Percentiles rank a stretch among this genome's conserved stretches.
These are phyloP conservation scores for Eulimnadia texana DNA, from an alignment of 1,140 invertebrate species.

Conservation along the genomic window DNA sequence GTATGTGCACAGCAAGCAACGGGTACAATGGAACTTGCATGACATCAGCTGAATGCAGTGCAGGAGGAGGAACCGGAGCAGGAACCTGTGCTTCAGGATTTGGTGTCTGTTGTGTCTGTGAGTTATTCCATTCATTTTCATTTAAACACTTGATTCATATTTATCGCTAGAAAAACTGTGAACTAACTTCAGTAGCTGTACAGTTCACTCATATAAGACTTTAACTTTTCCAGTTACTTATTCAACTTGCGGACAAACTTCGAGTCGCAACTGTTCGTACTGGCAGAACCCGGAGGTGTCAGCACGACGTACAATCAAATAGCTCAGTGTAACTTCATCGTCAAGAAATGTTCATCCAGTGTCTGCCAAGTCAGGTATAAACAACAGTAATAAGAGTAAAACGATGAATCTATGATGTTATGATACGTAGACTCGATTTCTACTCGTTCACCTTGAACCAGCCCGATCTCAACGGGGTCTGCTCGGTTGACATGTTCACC, in stretches of 20 bases:
- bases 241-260: neutral
- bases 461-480: slow-evolving; percentile 55
- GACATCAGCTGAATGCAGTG: slow-evolving; percentile 23
- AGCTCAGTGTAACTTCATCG: neutral
- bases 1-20: slow-evolving; percentile 1
- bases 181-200: no score
- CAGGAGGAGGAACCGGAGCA: slow-evolving; percentile 20
- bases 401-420: no score
- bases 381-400: no score
- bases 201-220: no score
- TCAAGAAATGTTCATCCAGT: slow-evolving; percentile 7
- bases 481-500: slow-evolving; percentile 49
- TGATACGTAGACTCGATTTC: slow-evolving; percentile 59
- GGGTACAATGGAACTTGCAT: slow-evolving; percentile 25
- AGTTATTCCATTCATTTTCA: slow-evolving; percentile 16
- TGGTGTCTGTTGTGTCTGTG: slow-evolving; percentile 26
- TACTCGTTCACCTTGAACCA: slow-evolving; percentile 52
- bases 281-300: slow-evolving; percentile 9
- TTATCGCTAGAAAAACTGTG: no score
- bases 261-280: slow-evolving; percentile 10
- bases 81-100: slow-evolving; percentile 24
- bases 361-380: slow-evolving; percentile 10
- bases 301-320: neutral
- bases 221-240: neutral
- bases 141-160: no score